phyloP scores from a whole-genome alignment of 2,113 vertebrate genomes.

The Bubo blakistoni region DNA sequence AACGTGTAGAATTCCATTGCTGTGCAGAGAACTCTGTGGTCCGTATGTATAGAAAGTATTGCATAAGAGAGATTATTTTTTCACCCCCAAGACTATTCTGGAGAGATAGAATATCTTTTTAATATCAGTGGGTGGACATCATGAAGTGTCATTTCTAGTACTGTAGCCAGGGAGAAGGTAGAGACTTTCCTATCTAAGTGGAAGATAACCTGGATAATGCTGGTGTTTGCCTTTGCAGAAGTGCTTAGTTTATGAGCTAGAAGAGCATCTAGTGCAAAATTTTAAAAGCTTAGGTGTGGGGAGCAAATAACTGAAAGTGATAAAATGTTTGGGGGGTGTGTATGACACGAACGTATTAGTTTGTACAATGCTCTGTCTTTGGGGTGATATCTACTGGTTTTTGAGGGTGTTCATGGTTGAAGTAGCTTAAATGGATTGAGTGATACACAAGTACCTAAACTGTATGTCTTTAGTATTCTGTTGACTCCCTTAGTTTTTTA shows the following conservation, averaged over 20 bases:
- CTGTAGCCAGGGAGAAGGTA: not conserved
- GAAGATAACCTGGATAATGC: not conserved
- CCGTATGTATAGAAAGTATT: not conserved
- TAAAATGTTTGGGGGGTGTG: not conserved
- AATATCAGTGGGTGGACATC: not conserved
- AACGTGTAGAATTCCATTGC: not conserved
- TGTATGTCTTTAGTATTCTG: not conserved
- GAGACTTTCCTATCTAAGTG: not conserved
- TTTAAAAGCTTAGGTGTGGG: not conserved
- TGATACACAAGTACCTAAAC: too few species aligned
- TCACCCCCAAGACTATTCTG: not conserved
- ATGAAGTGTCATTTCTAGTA: not conserved
- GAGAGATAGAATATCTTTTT: not conserved
- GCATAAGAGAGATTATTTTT: not conserved
- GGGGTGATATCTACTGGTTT: not conserved
- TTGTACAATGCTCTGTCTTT: not conserved
- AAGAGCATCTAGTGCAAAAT: not conserved
- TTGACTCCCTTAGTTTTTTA: not conserved
- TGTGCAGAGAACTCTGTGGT: not conserved
- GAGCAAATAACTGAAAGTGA: not conserved
- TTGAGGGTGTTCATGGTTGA: not conserved
- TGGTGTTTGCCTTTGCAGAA: not conserved
- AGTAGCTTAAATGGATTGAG: not conserved
- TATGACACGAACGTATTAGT: not conserved
- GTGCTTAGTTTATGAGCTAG: not conserved